Evolutionary conservation across 2,888 invertebrate genomes (phyloP).

Genomic region (Empis stercorea): DNA sequence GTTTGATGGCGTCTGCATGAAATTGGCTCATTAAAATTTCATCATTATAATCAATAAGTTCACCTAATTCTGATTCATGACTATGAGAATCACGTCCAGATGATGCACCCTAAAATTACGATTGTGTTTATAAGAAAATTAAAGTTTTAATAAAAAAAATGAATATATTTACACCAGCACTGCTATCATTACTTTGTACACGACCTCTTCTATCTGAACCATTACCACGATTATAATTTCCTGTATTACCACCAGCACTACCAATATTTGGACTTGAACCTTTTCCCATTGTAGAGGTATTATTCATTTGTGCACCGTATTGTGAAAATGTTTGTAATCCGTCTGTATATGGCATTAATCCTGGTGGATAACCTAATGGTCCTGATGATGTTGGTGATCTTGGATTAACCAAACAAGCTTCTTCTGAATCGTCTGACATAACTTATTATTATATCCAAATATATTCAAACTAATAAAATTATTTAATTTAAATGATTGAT

Average conservation of each 20-base stretch:
- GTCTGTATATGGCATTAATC: conserved; percentile 16
- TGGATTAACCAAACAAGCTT: conserved; percentile 40
- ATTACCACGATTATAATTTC: background rate
- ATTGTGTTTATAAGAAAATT: too few relatives aligned
- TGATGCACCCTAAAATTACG: conserved; percentile 8
- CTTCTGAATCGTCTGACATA: conserved; percentile 33
- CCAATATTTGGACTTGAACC: conserved; percentile 6
- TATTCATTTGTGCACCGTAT: conserved; percentile 14
- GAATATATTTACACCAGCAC: background rate
- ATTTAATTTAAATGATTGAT: too few relatives aligned
- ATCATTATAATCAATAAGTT: conserved; percentile 46
- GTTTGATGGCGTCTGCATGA: conserved; percentile 62
- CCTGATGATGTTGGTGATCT: conserved; percentile 25
- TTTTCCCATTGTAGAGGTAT: conserved; percentile 1
- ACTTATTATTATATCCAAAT: too few relatives aligned
- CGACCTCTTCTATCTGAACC: background rate
- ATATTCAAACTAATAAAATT: too few relatives aligned
- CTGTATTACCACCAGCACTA: background rate
- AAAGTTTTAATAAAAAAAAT: background rate
- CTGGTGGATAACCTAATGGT: conserved; percentile 5
- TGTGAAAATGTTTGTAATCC: conserved; percentile 11
- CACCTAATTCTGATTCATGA: conserved; percentile 34
- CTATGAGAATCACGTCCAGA: conserved; percentile 17
- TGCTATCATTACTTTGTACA: background rate
- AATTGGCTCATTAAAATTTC: conserved; percentile 55